Base-by-base conservation (phyloP, 1,140 invertebrate species). In the Nomia melanderi region DNA sequence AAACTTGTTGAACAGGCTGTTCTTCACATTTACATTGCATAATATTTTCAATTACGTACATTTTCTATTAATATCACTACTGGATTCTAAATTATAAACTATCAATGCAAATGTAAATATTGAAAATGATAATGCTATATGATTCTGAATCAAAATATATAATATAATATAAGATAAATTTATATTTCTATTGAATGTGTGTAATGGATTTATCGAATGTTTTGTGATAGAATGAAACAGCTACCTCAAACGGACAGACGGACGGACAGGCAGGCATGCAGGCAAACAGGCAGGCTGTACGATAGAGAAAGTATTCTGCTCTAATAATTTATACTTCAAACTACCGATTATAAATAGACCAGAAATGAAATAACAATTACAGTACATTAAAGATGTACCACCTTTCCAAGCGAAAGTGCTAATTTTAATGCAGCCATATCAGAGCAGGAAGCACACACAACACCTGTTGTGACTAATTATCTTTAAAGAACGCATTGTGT, bases 221-320 rank as follows among this genome's bases (percentile, higher is more conserved):
- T 53, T 71, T 23, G 66, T 23, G 47, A 14, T 60, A 50, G 41
- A 67, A 73, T 23, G 54, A 84, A 83, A 63, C 57, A 77, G 73
- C 81, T 84, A 84, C 82, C 60, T 79, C 82, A 84, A 81, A 85
- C 78, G 78, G 78, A 83, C 76, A 86, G 84, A 86, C 77, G 87
- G 87, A 89, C 85, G 86, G 73, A 81, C 80, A 85, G 56, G 78
- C 78, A 82, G 66, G 77, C 82, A 85, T 79, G 83, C 80, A 88
- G 82, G 79, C 81, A 86, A 69, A 83, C 71, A 87, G 65, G 81
- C 81, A 85, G 71, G 71, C 77, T 78, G 29, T 83, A 82, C 57
- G 31, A 79, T 27, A 78, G 67, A 84, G 57, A 81, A 76, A 75
- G 57, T 64, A 75, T 50, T 25, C 56, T 77, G 79, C 50, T 69